phyloP scores from a whole-genome alignment of 2,797 vertebrate species.

The Arctocebus calabarensis region DNA sequence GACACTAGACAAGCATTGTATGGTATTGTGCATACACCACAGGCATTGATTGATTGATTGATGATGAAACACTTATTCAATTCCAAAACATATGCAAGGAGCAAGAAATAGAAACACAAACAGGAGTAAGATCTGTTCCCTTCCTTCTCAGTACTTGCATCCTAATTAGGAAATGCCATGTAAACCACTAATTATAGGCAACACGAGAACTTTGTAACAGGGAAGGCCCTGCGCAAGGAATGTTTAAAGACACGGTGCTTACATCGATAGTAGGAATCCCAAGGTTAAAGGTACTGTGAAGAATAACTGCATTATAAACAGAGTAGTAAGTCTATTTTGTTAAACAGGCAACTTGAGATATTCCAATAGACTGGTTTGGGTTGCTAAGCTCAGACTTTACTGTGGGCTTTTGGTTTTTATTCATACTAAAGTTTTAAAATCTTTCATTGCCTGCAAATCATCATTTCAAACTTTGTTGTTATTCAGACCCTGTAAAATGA shows the following conservation, averaged over 20 bases:
- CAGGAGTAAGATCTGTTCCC: background rate
- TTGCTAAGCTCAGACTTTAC: slow-evolving; percentile 27
- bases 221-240: background rate
- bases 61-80: background rate
- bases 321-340: background rate
- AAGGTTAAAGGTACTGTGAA: background rate
- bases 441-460: slow-evolving; percentile 61
- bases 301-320: slow-evolving; percentile 4
- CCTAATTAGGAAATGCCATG: background rate
- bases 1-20: background rate
- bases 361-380: background rate
- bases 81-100: background rate
- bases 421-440: slow-evolving; percentile 57
- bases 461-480: slow-evolving; percentile 58
- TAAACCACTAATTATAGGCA: background rate
- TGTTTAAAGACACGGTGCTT: background rate
- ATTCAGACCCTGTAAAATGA: slow-evolving; percentile 64
- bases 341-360: background rate
- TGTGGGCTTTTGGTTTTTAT: slow-evolving; percentile 56
- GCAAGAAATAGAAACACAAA: background rate
- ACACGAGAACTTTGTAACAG: background rate
- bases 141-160: background rate
- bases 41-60: background rate
- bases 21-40: background rate
- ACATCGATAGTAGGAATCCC: background rate